These are phyloP conservation scores for Entomyzon cyanotis DNA, from an alignment of 2,113 vertebrate species.

Conservation along the genomic window DNA sequence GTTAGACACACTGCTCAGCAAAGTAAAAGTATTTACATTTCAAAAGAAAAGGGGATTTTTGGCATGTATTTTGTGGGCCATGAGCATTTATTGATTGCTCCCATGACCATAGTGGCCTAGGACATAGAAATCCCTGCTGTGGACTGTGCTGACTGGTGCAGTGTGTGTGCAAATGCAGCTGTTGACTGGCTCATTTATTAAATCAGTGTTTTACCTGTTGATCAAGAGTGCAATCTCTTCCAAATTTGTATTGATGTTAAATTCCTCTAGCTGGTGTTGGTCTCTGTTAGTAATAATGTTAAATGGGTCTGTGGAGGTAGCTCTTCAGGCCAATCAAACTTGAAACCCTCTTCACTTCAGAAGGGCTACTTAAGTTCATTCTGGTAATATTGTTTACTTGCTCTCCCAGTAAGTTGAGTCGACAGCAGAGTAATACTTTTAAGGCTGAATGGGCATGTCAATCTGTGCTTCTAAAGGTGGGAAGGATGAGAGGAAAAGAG, in stretches of 20 bases:
- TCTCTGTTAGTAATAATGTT: background rate
- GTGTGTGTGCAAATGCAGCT: background rate
- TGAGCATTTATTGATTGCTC: background rate
- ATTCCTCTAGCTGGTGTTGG: background rate
- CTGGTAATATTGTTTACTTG: background rate
- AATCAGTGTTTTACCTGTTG: background rate
- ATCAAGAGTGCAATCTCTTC: background rate
- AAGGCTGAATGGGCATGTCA: background rate
- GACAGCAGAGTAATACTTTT: background rate
- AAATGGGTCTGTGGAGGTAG: background rate
- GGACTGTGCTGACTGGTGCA: background rate
- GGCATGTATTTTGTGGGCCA: background rate
- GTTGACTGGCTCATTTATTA: accelerated
- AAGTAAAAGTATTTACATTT: background rate
- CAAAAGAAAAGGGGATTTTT: background rate
- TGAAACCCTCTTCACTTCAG: background rate
- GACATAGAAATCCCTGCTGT: background rate
- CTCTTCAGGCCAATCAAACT: background rate
- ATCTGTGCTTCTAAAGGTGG: background rate
- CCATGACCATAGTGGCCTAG: background rate
- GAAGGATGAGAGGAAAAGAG: background rate
- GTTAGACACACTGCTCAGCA: background rate
- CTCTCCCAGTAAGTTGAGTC: background rate
- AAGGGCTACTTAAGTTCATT: background rate
- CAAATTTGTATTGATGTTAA: background rate